Evolutionary conservation across 2,797 vertebrate species (phyloP).

Genomic region (Rhabdophis nuchalis): DNA sequence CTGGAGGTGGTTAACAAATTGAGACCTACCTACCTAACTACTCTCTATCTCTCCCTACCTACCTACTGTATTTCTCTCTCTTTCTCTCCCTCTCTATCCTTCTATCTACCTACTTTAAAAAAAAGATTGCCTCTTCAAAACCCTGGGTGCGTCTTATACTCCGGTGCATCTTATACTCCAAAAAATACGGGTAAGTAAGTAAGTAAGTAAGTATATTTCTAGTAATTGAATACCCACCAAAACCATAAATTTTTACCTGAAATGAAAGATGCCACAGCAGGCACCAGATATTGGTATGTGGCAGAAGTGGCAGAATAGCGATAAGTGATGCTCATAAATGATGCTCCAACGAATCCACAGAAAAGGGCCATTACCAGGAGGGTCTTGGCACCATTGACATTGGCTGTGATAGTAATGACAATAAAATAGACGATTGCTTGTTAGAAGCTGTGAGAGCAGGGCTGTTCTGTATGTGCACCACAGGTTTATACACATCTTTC

Average conservation of each 20-base stretch:
- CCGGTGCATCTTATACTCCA: no score
- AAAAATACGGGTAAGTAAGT: no score
- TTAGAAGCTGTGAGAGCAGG: not conserved
- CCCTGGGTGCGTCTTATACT: no score
- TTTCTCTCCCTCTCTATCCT: no score
- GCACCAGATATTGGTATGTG: not conserved
- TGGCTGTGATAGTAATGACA: not conserved
- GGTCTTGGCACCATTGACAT: not conserved
- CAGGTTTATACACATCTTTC: not conserved
- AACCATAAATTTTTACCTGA: not conserved
- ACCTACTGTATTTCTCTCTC: no score
- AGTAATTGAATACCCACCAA: not conserved
- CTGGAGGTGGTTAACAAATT: not conserved
- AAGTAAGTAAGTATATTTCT: not conserved
- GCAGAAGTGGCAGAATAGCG: not conserved
- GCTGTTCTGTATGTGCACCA: not conserved
- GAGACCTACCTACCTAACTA: no score
- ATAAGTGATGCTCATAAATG: slow-evolving; percentile 18
- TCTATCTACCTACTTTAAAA: no score
- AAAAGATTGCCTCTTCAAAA: no score
- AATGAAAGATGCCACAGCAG: not conserved
- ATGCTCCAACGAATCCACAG: not conserved
- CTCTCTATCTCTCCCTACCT: no score
- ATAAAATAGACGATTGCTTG: not conserved
- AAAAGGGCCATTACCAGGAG: slow-evolving; percentile 7